A percentile compares a stretch with the other conserved stretches of the same genome.
Conservation (phyloP, 2,113 vertebrate genomes). For the Danio rerio region DNA sequence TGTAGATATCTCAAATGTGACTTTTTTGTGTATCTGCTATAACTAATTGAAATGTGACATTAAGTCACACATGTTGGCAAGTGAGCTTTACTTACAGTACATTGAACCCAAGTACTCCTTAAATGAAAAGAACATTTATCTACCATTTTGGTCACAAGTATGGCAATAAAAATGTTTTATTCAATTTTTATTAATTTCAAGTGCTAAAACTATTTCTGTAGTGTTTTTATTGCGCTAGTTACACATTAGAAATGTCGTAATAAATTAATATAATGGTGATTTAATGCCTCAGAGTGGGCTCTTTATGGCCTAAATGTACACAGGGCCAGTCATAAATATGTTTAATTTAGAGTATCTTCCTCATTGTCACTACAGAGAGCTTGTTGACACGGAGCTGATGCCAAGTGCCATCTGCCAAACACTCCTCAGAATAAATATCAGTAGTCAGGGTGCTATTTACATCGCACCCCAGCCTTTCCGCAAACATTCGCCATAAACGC, state of each 20-base stretch:
- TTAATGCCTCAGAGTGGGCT: not conserved
- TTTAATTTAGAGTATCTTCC: constrained; percentile 1
- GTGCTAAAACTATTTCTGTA: not conserved
- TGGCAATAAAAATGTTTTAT: not conserved
- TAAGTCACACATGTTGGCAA: not conserved
- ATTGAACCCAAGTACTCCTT: not conserved
- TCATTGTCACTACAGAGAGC: constrained; percentile 37
- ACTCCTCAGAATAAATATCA: constrained; percentile 43
- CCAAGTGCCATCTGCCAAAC: constrained; percentile 2
- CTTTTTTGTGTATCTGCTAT: too few species aligned
- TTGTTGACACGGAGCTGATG: constrained; percentile 22
- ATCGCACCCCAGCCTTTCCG: constrained; percentile 58
- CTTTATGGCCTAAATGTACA: constrained; percentile 24
- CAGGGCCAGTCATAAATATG: not conserved
- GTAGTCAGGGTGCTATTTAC: constrained; percentile 53
- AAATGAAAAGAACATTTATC: not conserved
- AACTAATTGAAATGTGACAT: not conserved
- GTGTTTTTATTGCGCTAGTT: constrained; percentile 14
- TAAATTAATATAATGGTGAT: constrained; percentile 10
- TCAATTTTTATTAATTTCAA: not conserved
- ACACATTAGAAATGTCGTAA: not conserved
- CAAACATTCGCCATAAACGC: constrained; percentile 56
- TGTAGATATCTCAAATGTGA: too few species aligned
- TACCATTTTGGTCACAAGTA: not conserved
- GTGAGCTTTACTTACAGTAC: not conserved